These are phyloP conservation scores for Ormyrus nitidulus DNA, from an alignment of 2,888 invertebrate species.

Conservation along the genomic window DNA sequence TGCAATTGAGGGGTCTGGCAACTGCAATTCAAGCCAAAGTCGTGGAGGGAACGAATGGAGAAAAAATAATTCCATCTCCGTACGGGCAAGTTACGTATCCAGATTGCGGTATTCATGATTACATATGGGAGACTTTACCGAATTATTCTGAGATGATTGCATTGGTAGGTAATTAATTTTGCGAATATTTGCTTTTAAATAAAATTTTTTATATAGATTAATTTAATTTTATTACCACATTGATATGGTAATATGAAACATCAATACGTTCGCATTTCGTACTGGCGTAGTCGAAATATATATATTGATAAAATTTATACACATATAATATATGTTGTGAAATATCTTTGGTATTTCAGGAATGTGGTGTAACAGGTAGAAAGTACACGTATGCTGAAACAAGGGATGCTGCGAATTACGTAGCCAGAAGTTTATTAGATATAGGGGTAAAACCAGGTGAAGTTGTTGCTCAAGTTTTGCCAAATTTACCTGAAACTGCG, in stretches of 20 bases:
- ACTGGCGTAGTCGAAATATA: too few species aligned
- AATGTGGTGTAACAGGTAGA: slow-evolving; percentile 84
- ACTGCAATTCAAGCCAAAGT: slow-evolving; percentile 46
- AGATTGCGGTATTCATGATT: slow-evolving; percentile 63
- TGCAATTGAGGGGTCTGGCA: slow-evolving; percentile 46
- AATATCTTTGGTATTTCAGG: slow-evolving; percentile 75
- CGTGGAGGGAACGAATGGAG: slow-evolving; percentile 62
- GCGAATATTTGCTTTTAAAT: not conserved
- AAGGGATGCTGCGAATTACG: slow-evolving; percentile 81
- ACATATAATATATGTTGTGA: too few species aligned
- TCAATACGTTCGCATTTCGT: too few species aligned
- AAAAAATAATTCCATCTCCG: slow-evolving; percentile 65
- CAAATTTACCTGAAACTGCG: slow-evolving; percentile 86
- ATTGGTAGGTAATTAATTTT: slow-evolving; percentile 63
- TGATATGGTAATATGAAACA: too few species aligned
- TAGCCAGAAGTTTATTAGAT: slow-evolving; percentile 81
- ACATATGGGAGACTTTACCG: slow-evolving; percentile 64
- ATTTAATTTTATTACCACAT: too few species aligned
- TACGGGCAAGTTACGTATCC: slow-evolving; percentile 59
- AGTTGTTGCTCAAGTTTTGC: slow-evolving; percentile 83
- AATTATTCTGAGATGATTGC: slow-evolving; percentile 62
- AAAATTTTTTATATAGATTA: too few species aligned
- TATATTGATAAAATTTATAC: too few species aligned
- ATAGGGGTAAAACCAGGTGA: slow-evolving; percentile 82
- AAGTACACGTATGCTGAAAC: slow-evolving; percentile 84